Evolutionary conservation across 2,888 invertebrate genomes (phyloP).

Genomic region (Gymnocheta viridis): DNA sequence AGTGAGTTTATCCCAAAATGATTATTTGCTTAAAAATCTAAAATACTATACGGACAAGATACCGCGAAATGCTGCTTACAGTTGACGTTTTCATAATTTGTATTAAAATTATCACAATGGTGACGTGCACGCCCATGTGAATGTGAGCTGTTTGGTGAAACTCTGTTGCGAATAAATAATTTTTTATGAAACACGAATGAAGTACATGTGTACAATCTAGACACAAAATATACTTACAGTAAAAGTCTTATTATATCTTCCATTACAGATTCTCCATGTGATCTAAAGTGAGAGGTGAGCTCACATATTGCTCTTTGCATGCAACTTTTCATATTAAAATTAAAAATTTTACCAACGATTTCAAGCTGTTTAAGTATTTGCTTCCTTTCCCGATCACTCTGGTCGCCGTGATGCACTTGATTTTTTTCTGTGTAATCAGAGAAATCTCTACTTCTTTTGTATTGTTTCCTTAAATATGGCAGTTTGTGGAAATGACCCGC

Average conservation of each 20-base stretch:
- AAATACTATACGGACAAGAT: constrained; percentile 72
- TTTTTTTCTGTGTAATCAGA: constrained; percentile 54
- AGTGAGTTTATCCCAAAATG: background rate
- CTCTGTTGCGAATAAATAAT: constrained; percentile 6
- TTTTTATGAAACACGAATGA: background rate
- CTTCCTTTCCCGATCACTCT: constrained; percentile 74
- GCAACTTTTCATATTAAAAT: constrained; percentile 81
- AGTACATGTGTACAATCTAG: too few relatives aligned
- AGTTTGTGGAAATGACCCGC: background rate
- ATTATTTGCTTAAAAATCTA: constrained; percentile 70
- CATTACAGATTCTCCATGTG: constrained; percentile 85
- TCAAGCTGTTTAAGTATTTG: constrained; percentile 74
- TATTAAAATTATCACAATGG: background rate
- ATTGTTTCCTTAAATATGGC: background rate
- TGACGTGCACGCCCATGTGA: background rate
- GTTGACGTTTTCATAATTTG: background rate
- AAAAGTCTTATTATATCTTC: constrained; percentile 86
- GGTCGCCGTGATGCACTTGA: constrained; percentile 70
- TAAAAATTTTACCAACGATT: constrained; percentile 72
- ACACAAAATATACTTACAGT: constrained; percentile 82
- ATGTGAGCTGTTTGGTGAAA: constrained; percentile 1
- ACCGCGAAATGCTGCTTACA: constrained; percentile 67
- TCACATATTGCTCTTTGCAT: constrained; percentile 87
- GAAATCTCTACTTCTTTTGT: constrained; percentile 63
- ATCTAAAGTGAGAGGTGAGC: constrained; percentile 83